Conservation (phyloP, 30 jellyfish, hydroid and myxozoan genomes). For the Aurelia coerulea region DNA sequence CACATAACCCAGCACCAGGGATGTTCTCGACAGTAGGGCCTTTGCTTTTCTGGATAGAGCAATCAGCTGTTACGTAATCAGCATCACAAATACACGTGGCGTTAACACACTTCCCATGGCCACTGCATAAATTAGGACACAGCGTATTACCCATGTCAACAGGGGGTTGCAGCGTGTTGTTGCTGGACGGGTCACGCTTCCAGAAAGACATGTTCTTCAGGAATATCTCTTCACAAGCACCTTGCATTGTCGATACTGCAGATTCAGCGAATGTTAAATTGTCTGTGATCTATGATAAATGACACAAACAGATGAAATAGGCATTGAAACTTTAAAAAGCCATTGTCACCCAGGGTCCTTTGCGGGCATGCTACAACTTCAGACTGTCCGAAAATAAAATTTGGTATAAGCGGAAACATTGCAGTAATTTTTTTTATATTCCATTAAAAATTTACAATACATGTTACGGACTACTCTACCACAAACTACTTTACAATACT, state of each 20-base stretch:
- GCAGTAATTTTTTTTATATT: too few relatives aligned
- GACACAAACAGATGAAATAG: too few relatives aligned
- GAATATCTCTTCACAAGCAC: conserved; percentile 75
- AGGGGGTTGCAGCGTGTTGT: conserved; percentile 76
- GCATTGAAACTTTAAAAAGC: too few relatives aligned
- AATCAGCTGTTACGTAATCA: conserved; percentile 79
- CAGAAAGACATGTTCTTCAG: conserved; percentile 57
- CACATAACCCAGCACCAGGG: conserved; percentile 75
- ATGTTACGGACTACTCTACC: too few relatives aligned
- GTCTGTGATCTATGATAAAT: conserved; percentile 51
- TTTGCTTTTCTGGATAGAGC: conserved; percentile 71
- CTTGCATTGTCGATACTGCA: conserved; percentile 64
- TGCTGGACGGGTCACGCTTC: conserved; percentile 58
- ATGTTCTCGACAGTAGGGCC: conserved; percentile 70
- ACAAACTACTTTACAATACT: too few relatives aligned
- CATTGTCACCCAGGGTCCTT: too few relatives aligned
- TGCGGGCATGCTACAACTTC: too few relatives aligned
- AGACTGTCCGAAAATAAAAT: too few relatives aligned
- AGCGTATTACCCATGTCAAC: conserved; percentile 72
- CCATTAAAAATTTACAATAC: too few relatives aligned
- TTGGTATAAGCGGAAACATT: too few relatives aligned
- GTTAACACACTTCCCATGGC: conserved; percentile 83
- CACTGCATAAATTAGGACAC: conserved; percentile 87
- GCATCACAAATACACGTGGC: conserved; percentile 86
- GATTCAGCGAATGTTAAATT: conserved; percentile 46